These are phyloP conservation scores for Apodemia mormo DNA, from an alignment of 2,888 invertebrate species.

Conservation along the genomic window DNA sequence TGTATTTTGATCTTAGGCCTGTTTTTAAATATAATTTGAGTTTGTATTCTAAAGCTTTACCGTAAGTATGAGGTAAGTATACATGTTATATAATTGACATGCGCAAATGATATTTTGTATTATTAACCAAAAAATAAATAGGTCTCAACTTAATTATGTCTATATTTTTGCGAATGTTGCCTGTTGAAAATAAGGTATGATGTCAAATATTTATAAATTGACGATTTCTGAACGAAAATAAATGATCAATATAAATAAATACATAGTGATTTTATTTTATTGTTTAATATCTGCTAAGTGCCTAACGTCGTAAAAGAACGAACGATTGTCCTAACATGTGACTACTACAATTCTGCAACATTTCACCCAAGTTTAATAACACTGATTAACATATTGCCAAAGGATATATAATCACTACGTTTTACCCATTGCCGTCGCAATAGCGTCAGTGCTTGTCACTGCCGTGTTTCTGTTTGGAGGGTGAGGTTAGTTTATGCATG, in stretches of 20 bases:
- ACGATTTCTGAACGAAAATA: slow-evolving; percentile 6
- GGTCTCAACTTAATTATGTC: not conserved
- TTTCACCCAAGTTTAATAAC: too few species aligned
- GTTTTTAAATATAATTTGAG: not conserved
- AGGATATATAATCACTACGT: too few species aligned
- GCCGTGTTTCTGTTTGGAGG: too few species aligned
- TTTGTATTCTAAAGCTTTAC: not conserved
- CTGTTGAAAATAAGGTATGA: not conserved
- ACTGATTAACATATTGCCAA: too few species aligned
- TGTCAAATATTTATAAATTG: slow-evolving; percentile 9
- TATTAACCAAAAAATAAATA: not conserved
- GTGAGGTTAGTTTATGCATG: too few species aligned
- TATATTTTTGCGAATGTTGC: not conserved
- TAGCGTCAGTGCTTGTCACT: too few species aligned
- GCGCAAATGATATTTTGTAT: not conserved
- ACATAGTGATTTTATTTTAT: not conserved
- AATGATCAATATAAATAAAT: not conserved
- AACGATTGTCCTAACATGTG: too few species aligned
- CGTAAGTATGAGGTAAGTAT: not conserved
- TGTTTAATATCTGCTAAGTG: too few species aligned
- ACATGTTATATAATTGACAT: not conserved
- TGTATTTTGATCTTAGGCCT: not conserved
- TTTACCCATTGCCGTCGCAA: too few species aligned
- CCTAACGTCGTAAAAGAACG: too few species aligned
- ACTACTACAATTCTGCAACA: too few species aligned